A percentile compares a stretch with the other conserved stretches of the same genome.
Evolutionary conservation across 1,140 invertebrate genomes (phyloP).

Genomic region (Drosophila subobscura): DNA sequence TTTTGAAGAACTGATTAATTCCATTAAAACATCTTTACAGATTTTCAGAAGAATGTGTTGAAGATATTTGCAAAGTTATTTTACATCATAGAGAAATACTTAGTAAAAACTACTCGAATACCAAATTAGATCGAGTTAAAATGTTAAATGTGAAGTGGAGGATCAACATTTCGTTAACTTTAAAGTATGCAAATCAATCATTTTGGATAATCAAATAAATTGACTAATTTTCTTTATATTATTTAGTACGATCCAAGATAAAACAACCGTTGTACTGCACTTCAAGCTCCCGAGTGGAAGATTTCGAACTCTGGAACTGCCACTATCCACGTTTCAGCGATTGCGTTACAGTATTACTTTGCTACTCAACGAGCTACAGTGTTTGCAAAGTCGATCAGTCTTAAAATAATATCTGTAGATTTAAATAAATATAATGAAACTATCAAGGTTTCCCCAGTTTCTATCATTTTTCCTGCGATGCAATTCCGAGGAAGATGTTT

Average conservation of each 20-base stretch:
- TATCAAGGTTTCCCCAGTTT: too few species aligned
- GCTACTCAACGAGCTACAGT: conserved; percentile 75
- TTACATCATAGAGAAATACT: conserved; percentile 76
- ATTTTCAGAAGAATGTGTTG: conserved; percentile 72
- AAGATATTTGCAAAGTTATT: conserved; percentile 77
- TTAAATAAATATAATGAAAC: too few species aligned
- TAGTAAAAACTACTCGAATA: conserved; percentile 73
- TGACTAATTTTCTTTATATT: background rate
- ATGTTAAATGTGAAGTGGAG: conserved; percentile 80
- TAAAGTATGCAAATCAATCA: conserved; percentile 50
- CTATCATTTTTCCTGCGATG: too few species aligned
- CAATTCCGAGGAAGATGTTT: too few species aligned
- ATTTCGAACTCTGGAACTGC: conserved; percentile 74
- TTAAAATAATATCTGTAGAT: conserved; percentile 47
- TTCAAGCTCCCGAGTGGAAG: conserved; percentile 72
- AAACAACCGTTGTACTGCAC: conserved; percentile 77
- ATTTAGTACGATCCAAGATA: conserved; percentile 55
- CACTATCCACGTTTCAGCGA: conserved; percentile 78
- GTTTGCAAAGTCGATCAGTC: conserved; percentile 67
- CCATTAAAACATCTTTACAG: conserved; percentile 20
- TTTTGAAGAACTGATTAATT: background rate
- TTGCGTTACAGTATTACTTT: conserved; percentile 74
- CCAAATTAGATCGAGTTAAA: conserved; percentile 71
- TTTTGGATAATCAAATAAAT: background rate
- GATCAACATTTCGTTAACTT: conserved; percentile 75